phyloP scores from a whole-genome alignment of 2,888 invertebrate genomes.

The Cephus rjabovi region DNA sequence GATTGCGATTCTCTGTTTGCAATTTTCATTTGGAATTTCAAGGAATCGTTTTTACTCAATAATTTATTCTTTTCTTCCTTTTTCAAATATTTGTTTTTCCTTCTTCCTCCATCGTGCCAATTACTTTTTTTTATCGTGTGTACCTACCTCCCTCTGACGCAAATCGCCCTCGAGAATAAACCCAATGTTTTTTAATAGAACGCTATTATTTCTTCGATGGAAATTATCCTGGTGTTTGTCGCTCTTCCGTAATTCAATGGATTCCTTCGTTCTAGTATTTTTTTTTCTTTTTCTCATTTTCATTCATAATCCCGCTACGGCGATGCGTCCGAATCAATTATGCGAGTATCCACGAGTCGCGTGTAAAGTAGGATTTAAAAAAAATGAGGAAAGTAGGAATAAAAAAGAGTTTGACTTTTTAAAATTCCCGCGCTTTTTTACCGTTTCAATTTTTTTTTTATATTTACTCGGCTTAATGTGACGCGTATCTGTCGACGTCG shows the following conservation, averaged over 20 bases:
- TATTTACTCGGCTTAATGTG: neutral
- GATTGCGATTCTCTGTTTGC: neutral
- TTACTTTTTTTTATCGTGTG: neutral
- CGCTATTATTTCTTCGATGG: neutral
- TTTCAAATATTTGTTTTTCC: no score
- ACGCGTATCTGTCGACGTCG: neutral
- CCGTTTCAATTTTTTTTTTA: neutral
- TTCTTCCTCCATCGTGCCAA: neutral
- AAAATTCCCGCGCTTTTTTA: neutral
- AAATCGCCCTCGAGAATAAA: neutral
- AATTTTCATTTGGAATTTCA: neutral
- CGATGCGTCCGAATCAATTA: neutral
- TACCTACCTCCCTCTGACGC: neutral
- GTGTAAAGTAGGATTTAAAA: neutral
- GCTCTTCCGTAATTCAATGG: no score
- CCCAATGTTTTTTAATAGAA: neutral
- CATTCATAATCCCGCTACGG: neutral
- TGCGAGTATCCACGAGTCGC: neutral
- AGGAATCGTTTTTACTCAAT: neutral
- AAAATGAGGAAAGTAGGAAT: neutral
- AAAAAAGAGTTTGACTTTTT: neutral
- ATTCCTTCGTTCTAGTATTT: no score
- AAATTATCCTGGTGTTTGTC: neutral
- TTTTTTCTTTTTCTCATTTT: neutral
- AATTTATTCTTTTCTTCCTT: neutral